A percentile compares a stretch with the other conserved stretches of the same genome.
Evolutionary conservation across 2,888 invertebrate genomes (phyloP).

Genomic region (Ceriagrion tenellum): DNA sequence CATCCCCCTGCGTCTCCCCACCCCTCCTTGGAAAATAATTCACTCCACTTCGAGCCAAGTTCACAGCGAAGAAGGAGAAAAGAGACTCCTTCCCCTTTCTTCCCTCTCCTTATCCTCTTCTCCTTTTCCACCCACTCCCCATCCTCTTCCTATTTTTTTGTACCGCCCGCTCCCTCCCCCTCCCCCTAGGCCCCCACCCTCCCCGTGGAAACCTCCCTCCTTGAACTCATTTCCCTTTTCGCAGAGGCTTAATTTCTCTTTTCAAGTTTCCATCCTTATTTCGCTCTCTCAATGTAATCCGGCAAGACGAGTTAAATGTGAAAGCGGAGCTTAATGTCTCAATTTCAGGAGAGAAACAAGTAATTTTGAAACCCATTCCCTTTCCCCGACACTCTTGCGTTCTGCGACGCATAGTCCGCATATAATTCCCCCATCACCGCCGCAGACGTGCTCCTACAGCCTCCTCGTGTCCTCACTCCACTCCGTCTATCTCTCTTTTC

Average conservation of each 20-base stretch:
- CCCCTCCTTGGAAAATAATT: too few species aligned
- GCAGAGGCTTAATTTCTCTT: background rate
- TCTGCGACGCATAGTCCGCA: too few species aligned
- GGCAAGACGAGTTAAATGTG: background rate
- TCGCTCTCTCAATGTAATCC: background rate
- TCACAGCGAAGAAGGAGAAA: too few species aligned
- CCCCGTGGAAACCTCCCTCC: background rate
- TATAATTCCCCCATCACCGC: too few species aligned
- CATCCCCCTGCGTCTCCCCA: too few species aligned
- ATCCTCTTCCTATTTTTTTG: background rate
- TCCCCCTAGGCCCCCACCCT: background rate
- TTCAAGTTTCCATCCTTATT: conserved; percentile 18
- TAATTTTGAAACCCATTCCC: background rate
- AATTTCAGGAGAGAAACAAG: background rate
- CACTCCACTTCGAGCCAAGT: too few species aligned
- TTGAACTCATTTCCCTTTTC: background rate
- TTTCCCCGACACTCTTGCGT: too few species aligned
- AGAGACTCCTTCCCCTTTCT: too few species aligned
- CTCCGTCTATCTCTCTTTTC: too few species aligned
- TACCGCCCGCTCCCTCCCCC: background rate
- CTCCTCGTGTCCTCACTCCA: too few species aligned
- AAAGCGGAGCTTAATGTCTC: conserved; percentile 18
- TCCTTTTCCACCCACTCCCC: background rate
- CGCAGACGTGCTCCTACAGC: too few species aligned
- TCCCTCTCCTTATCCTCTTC: background rate